Conservation (phyloP, 1,140 invertebrate species). For the Neotoxoptera formosana region DNA sequence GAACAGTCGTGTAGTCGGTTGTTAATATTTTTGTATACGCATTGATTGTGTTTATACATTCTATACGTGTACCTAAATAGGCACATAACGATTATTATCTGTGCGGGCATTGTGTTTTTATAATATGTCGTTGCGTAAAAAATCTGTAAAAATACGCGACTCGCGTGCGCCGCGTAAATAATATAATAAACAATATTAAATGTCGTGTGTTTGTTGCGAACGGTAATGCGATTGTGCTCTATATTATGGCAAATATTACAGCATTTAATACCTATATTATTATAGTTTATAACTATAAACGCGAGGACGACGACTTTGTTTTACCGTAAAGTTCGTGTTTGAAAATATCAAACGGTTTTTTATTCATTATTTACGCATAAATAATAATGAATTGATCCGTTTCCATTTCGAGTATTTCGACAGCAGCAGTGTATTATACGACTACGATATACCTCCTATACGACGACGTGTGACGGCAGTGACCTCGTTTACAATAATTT, state of each 20-base stretch:
- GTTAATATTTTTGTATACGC: background rate
- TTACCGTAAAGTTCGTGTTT: conserved; percentile 23
- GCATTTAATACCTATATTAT: background rate
- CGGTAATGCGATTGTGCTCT: background rate
- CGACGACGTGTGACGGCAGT: background rate
- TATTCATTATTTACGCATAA: conserved; percentile 23
- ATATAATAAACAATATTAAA: too few relatives aligned
- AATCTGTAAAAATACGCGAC: background rate
- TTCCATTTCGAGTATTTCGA: background rate
- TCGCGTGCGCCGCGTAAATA: background rate
- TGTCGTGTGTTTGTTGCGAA: background rate
- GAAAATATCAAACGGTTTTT: background rate
- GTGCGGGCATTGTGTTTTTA: background rate
- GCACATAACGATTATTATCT: background rate
- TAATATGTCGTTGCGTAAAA: background rate
- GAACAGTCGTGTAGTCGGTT: background rate
- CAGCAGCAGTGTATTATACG: too few relatives aligned
- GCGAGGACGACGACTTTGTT: background rate
- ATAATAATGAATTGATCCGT: conserved; percentile 21
- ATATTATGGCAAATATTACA: background rate
- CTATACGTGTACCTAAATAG: too few relatives aligned
- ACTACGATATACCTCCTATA: too few relatives aligned
- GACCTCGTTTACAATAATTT: conserved; percentile 10
- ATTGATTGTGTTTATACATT: background rate
- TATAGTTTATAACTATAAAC: background rate